These are phyloP conservation scores for Mionectes olivaceus DNA, from an alignment of 2,797 vertebrate genomes.

Conservation along the genomic window DNA sequence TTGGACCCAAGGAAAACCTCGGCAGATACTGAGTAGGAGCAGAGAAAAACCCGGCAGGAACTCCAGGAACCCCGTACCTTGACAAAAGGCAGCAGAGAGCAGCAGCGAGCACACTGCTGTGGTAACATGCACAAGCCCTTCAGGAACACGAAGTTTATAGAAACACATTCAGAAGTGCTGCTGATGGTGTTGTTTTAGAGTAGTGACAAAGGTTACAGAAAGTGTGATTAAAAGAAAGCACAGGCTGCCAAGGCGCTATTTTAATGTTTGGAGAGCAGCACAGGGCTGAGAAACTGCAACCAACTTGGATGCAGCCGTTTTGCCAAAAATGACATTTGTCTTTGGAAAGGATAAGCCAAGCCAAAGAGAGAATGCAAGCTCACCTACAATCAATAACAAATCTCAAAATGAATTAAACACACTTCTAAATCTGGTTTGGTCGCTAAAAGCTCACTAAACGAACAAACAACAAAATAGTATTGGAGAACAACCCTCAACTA, in stretches of 20 bases:
- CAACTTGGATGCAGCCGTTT: background rate
- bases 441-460: background rate
- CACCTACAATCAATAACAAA: background rate
- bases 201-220: background rate
- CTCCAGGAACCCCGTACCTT: background rate
- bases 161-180: background rate
- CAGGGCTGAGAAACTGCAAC: background rate
- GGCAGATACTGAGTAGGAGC: background rate
- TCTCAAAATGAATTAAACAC: background rate
- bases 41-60: background rate
- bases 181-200: background rate
- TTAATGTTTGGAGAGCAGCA: constrained; percentile 37
- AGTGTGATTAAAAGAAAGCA: background rate
- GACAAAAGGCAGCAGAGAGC: background rate
- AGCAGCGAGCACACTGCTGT: background rate
- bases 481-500: background rate
- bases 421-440: constrained; percentile 12
- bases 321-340: background rate
- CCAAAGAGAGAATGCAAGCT: background rate
- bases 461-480: background rate
- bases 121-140: background rate
- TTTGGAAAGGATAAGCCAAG: background rate
- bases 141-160: background rate
- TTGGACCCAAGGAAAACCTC: background rate
- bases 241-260: background rate